A percentile compares a stretch with the other conserved stretches of the same genome.
Evolutionary conservation across 2,888 invertebrate genomes (phyloP).

Genomic region (Ornithoptera priamus): DNA sequence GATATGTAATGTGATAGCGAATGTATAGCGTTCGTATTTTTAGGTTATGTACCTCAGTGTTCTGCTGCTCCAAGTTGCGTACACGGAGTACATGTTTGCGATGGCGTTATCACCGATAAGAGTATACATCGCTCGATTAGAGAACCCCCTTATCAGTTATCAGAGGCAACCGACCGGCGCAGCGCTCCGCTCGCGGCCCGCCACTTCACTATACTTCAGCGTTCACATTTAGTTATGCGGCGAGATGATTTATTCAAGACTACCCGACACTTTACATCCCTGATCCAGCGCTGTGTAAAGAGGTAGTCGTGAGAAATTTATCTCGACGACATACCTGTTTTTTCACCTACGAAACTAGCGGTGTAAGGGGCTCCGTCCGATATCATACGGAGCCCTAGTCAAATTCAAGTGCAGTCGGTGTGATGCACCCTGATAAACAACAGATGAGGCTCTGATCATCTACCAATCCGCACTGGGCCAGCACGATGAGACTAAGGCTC

Average conservation of each 20-base stretch:
- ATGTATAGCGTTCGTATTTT: neutral
- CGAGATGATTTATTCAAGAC: conserved; percentile 15
- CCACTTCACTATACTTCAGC: neutral
- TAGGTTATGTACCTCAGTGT: conserved; percentile 53
- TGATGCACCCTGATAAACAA: too few species aligned
- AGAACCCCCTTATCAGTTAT: conserved; percentile 66
- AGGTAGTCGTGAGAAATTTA: neutral
- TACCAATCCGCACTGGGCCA: too few species aligned
- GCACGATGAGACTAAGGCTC: too few species aligned
- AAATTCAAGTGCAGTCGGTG: too few species aligned
- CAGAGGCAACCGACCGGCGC: conserved; percentile 58
- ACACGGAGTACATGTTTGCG: conserved; percentile 64
- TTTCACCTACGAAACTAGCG: too few species aligned
- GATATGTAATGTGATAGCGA: neutral
- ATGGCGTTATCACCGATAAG: conserved; percentile 71
- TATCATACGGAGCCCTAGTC: too few species aligned
- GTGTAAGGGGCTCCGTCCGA: too few species aligned
- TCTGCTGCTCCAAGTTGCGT: conserved; percentile 55
- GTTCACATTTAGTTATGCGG: neutral
- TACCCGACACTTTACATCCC: conserved; percentile 21
- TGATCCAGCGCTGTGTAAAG: too few species aligned
- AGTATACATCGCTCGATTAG: conserved; percentile 69
- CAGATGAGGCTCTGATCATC: too few species aligned
- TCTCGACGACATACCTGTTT: too few species aligned
- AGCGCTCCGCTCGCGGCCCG: conserved; percentile 6